Conservation (phyloP, 2,113 vertebrate genomes). For the Lasiurus borealis region DNA sequence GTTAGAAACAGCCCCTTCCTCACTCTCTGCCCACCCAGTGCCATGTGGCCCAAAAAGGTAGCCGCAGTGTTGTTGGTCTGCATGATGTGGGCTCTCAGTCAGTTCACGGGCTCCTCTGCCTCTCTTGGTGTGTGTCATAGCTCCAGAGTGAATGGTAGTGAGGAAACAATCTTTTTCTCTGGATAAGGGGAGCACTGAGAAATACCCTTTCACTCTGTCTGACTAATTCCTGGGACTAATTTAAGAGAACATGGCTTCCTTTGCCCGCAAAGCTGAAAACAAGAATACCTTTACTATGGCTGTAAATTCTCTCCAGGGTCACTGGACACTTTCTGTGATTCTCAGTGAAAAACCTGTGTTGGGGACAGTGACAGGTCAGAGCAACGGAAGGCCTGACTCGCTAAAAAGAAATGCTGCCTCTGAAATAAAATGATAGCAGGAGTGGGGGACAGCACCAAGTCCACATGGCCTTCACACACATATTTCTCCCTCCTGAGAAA, state of each 20-base stretch:
- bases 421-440: not conserved
- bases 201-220: rapidly evolving
- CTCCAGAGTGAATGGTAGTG: rapidly evolving
- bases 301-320: not conserved
- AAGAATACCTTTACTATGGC: not conserved
- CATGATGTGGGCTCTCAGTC: rapidly evolving
- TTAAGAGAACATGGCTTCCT: not conserved
- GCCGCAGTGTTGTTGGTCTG: rapidly evolving
- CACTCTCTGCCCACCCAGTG: rapidly evolving
- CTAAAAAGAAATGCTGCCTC: too few species aligned
- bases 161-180: rapidly evolving
- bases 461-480: not conserved
- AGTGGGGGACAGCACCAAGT: not conserved
- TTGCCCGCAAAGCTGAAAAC: not conserved
- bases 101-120: rapidly evolving
- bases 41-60: rapidly evolving
- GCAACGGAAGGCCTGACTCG: not conserved
- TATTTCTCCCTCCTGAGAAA: not conserved
- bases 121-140: rapidly evolving
- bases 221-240: not conserved
- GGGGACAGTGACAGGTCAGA: not conserved
- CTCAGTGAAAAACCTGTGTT: not conserved
- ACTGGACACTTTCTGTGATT: not conserved
- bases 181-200: not conserved
- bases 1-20: not conserved